Percentiles rank a stretch among this genome's conserved stretches.
Conservation (phyloP, 2,113 vertebrate species). For the Xenus cinereus region DNA sequence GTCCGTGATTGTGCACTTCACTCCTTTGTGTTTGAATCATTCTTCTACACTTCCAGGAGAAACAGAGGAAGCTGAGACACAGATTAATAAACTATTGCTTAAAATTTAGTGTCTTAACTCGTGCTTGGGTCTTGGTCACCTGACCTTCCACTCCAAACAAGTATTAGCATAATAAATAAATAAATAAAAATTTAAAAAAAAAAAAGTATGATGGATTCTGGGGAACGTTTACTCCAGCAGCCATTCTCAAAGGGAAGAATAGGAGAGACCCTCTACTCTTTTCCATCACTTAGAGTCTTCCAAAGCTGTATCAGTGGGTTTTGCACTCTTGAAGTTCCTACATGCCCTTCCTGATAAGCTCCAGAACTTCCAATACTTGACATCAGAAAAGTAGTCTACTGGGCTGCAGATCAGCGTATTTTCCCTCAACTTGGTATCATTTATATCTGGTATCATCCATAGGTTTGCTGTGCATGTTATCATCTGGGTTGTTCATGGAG, state of each 20-base stretch:
- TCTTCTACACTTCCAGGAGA: background rate
- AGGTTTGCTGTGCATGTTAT: background rate
- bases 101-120: background rate
- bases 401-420: background rate
- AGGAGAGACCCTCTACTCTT: background rate
- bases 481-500: background rate
- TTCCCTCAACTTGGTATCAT: accelerated
- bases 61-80: background rate
- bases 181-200: background rate
- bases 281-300: background rate
- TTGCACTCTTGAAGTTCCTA: background rate
- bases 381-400: background rate
- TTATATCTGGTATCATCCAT: background rate
- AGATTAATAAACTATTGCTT: background rate
- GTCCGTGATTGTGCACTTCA: accelerated
- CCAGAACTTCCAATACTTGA: background rate
- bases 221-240: background rate
- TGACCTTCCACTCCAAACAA: background rate
- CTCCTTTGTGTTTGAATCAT: background rate
- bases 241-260: background rate
- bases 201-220: background rate
- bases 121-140: background rate
- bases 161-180: background rate
- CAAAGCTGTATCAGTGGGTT: background rate
- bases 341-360: background rate